Percentiles rank a stretch among this genome's conserved stretches.
These are phyloP conservation scores for Prionace glauca DNA, from an alignment of 2,797 vertebrate genomes.

Conservation along the genomic window DNA sequence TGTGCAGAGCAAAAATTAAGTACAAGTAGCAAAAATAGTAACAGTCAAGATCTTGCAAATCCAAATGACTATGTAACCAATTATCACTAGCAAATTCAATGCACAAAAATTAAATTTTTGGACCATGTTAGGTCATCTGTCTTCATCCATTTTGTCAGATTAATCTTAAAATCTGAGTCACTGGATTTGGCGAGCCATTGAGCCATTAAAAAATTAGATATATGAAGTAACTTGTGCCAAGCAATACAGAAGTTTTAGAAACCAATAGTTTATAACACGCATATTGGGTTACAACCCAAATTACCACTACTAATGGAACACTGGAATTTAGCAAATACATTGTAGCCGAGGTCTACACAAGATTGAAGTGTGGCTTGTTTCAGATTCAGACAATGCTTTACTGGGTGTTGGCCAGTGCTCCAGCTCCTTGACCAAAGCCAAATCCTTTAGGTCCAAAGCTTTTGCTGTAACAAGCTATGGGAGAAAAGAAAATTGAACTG, in stretches of 20 bases:
- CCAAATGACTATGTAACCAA: neutral
- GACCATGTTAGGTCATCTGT: neutral
- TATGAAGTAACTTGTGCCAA: neutral
- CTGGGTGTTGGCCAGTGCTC: conserved; percentile 81
- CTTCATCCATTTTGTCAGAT: neutral
- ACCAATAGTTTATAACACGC: neutral
- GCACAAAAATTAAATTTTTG: neutral
- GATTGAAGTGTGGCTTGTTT: neutral
- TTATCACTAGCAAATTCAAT: neutral
- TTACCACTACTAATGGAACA: neutral
- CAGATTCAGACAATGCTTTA: conserved; percentile 49
- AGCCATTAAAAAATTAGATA: neutral
- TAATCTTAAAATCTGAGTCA: neutral
- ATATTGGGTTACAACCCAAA: neutral
- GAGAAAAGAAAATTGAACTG: neutral
- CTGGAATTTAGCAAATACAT: neutral
- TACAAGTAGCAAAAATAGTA: neutral
- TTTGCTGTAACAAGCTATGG: conserved; percentile 85
- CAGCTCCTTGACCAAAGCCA: conserved; percentile 89
- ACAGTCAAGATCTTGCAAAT: neutral
- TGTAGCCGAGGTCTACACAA: neutral
- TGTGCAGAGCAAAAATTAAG: neutral
- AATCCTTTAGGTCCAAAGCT: conserved; percentile 95
- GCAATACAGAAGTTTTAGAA: neutral
- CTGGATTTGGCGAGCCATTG: neutral